These are phyloP conservation scores for Plagodis dolabraria DNA, from an alignment of 2,888 invertebrate species.

Conservation along the genomic window DNA sequence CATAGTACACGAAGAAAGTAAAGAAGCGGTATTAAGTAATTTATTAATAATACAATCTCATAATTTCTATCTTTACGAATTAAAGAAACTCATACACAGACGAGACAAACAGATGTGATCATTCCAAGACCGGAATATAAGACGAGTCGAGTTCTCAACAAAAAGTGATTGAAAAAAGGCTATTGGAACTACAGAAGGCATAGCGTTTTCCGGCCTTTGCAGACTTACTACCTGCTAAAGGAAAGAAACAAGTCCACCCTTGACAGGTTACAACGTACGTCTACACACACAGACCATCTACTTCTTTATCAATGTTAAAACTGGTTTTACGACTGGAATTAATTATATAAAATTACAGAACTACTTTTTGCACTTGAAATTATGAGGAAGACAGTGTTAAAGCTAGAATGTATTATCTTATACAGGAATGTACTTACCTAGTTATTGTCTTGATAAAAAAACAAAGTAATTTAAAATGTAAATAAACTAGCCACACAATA, in stretches of 20 bases:
- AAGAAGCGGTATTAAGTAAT: not conserved
- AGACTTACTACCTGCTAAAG: conserved; percentile 73
- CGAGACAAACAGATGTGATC: conserved; percentile 21
- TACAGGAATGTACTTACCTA: conserved; percentile 4
- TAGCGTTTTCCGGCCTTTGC: conserved; percentile 67
- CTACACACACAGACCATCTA: conserved; percentile 28
- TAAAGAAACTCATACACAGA: conserved; percentile 6
- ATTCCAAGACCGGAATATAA: conserved; percentile 45
- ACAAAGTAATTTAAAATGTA: conserved; percentile 11
- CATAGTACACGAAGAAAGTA: conserved; percentile 3
- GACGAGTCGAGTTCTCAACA: conserved; percentile 47
- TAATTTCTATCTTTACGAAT: not conserved
- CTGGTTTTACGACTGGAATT: conserved; percentile 35
- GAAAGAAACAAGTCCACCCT: conserved; percentile 55
- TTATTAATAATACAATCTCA: not conserved
- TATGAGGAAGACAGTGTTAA: conserved; percentile 23
- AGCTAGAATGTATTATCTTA: conserved; percentile 25
- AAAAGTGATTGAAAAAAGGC: conserved; percentile 57
- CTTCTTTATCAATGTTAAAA: conserved; percentile 32
- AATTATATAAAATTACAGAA: conserved; percentile 34
- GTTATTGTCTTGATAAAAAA: conserved; percentile 22
- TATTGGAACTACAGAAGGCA: conserved; percentile 59
- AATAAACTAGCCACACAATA: conserved; percentile 17
- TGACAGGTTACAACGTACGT: conserved; percentile 31
- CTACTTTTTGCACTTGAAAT: conserved; percentile 33